Evolutionary conservation across 2,797 vertebrate genomes (phyloP), one percentile per base, ranked within the genome.

Genomic region (Eulemur mongoz): DNA sequence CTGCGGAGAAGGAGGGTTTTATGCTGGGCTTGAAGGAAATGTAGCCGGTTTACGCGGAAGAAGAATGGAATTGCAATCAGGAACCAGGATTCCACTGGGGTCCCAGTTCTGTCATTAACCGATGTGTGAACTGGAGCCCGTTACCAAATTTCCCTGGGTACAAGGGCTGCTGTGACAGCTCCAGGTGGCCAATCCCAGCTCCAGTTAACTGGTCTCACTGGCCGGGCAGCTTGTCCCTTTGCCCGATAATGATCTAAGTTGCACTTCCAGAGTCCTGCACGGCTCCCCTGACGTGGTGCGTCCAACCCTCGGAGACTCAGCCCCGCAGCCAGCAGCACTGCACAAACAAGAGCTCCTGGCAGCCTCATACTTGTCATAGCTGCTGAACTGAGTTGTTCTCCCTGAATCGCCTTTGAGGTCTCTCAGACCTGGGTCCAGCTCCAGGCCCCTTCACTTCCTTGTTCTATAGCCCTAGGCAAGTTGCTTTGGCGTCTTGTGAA

Each of bases 161-260:
- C n/a, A 27, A 23, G 72, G 25, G n/a, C 70, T 7, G 50, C 17
- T 13, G 54, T 5, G 40, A 18, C 4, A 4, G 13, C 30, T 59
- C 50, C 70, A 4, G 70, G 30, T 4, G 0, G 1, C 57, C 3
- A 12, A 22, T 32, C n/a, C 13, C 27, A 10, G 72, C 40, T 65
- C 54, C 15, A 5, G 52, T 7, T 65, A n/a, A 8, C 35, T 40
- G 8, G 43, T 14, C 35, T 67, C 8, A 0, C 23, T 2, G 50
- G 5, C 43, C 4, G 1, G 52, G 25, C 4, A 10, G 32, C 52
- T 54, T 27, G 18, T 30, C 20, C 54, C 23, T 38, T 17, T 35
- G 38, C 81, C 63, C 2, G 0, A 17, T 40, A 1, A 0, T 0
- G 13, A n/a, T 25, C 52, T 50, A 59, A 2, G 0, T 4, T 6